phyloP scores from a whole-genome alignment of 2,113 vertebrate genomes.

The Myxocyprinus asiaticus region DNA sequence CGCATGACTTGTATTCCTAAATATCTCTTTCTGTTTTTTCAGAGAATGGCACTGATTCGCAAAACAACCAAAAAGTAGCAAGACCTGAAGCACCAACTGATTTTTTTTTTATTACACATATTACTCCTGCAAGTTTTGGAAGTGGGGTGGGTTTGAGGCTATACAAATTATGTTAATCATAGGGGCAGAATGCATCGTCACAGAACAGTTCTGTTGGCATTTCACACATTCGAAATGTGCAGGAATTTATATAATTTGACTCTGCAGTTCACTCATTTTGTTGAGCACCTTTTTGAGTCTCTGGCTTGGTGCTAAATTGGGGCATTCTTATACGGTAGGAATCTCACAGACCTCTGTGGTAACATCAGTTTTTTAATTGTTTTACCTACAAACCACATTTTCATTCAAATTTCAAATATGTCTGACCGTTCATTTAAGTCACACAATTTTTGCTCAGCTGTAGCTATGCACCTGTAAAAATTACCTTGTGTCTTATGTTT shows the following conservation, averaged over 20 bases:
- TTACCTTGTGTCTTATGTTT: conserved; percentile 2
- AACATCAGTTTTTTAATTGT: neutral
- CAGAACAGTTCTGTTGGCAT: conserved; percentile 32
- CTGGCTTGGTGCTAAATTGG: conserved; percentile 31
- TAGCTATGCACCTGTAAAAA: conserved; percentile 31
- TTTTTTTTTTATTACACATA: conserved; percentile 41
- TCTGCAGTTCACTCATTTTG: conserved; percentile 20
- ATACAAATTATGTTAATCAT: conserved; percentile 25
- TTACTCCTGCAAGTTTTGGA: conserved; percentile 26
- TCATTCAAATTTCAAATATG: neutral
- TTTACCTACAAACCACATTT: neutral
- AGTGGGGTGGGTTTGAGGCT: conserved; percentile 4
- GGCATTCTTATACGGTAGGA: neutral
- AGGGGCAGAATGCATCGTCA: conserved; percentile 15
- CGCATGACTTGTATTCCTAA: neutral
- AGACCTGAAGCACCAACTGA: conserved; percentile 33
- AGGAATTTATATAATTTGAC: neutral
- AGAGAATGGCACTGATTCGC: conserved; percentile 99
- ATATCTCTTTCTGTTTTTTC: conserved; percentile 55
- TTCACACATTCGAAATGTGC: conserved; percentile 23
- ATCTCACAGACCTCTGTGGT: neutral
- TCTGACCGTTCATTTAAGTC: neutral
- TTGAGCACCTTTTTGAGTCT: neutral
- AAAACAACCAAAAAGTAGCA: conserved; percentile 98
- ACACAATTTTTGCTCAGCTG: neutral